Evolutionary conservation across 2,113 vertebrate species (phyloP).

Genomic region (Cephalopholis sonnerati): DNA sequence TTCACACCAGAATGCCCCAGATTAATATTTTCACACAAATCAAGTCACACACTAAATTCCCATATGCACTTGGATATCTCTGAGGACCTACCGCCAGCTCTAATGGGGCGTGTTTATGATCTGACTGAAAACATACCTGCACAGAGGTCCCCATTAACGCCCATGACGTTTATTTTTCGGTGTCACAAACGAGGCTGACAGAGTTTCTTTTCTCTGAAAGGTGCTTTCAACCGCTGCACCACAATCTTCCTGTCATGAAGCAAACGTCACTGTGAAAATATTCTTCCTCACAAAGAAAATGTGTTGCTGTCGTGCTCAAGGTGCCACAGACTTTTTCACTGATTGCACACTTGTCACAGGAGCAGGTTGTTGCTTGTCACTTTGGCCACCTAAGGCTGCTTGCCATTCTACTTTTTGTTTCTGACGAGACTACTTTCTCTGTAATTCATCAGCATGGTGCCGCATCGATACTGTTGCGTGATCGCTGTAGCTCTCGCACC

Average conservation of each 20-base stretch:
- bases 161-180: conserved; percentile 54
- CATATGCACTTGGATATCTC: conserved; percentile 35
- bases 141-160: conserved; percentile 41
- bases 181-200: conserved; percentile 52
- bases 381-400: conserved; percentile 54
- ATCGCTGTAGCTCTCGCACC: conserved; percentile 10
- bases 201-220: conserved; percentile 58
- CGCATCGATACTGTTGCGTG: conserved; percentile 19
- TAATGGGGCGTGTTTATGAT: conserved; percentile 66
- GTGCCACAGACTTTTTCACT: conserved; percentile 48
- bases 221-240: conserved; percentile 64
- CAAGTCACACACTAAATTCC: conserved; percentile 48
- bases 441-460: background rate
- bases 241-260: conserved; percentile 75
- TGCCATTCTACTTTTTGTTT: conserved; percentile 1
- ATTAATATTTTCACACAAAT: conserved; percentile 61
- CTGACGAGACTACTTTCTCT: background rate
- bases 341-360: conserved; percentile 69
- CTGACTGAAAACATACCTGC: conserved; percentile 54
- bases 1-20: conserved; percentile 64
- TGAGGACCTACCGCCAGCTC: conserved; percentile 20
- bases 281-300: conserved; percentile 50
- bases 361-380: conserved; percentile 52
- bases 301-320: conserved; percentile 46
- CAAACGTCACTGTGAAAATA: conserved; percentile 55